These are phyloP conservation scores for Allenopithecus nigroviridis DNA, from an alignment of 2,797 vertebrate genomes.

Conservation along the genomic window DNA sequence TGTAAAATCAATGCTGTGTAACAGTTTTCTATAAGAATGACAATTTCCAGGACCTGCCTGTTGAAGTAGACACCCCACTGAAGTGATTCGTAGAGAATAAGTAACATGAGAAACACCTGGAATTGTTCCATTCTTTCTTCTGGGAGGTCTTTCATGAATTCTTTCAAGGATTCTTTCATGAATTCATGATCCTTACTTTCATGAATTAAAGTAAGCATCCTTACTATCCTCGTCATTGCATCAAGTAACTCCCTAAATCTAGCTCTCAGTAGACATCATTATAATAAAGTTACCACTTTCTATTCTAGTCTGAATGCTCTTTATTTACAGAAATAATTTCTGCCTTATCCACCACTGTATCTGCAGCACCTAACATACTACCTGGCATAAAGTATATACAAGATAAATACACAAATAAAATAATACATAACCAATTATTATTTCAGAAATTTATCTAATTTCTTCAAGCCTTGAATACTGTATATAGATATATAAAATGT, in stretches of 20 bases:
- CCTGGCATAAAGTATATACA: not conserved
- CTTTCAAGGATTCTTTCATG: not conserved
- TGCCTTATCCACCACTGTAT: not conserved
- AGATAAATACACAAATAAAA: not conserved
- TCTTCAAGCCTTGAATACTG: not conserved
- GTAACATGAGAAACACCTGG: not conserved
- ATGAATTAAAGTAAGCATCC: not conserved
- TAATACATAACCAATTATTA: not conserved
- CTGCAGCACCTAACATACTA: not conserved
- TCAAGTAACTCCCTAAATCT: not conserved
- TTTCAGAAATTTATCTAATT: not conserved
- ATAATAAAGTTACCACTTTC: not conserved
- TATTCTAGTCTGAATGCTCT: not conserved
- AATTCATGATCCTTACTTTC: not conserved
- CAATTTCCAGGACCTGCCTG: not conserved
- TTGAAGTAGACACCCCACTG: not conserved
- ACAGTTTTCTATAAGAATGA: not conserved
- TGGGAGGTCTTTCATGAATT: not conserved
- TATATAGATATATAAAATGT: not conserved
- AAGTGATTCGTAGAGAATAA: not conserved
- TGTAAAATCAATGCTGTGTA: not conserved
- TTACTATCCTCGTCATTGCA: not conserved
- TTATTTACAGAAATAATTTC: not conserved
- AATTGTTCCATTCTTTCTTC: not conserved
- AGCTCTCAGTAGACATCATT: not conserved